Evolutionary conservation across 2,888 invertebrate species (phyloP).

Genomic region (Agrilus biguttatus): DNA sequence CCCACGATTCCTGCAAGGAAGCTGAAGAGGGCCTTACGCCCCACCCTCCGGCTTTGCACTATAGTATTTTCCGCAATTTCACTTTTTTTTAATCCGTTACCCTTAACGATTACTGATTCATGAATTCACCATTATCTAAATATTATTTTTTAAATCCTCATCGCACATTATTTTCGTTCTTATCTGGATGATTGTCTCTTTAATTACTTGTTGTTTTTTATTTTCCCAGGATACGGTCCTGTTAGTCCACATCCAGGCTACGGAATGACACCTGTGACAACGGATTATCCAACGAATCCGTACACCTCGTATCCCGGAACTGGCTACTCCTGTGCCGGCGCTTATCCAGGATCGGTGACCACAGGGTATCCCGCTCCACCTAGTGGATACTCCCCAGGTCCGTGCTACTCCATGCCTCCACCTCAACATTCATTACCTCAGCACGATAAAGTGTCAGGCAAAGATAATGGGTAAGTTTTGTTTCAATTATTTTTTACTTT

Average conservation of each 20-base stretch:
- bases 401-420: slow-evolving; percentile 80
- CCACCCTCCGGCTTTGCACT: too few relatives aligned
- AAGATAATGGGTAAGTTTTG: slow-evolving; percentile 53
- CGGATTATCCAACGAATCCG: slow-evolving; percentile 67
- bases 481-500: not conserved
- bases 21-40: too few relatives aligned
- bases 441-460: slow-evolving; percentile 51
- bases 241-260: slow-evolving; percentile 78
- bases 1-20: too few relatives aligned
- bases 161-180: too few relatives aligned
- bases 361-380: slow-evolving; percentile 51
- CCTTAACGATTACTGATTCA: too few relatives aligned
- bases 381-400: slow-evolving; percentile 34
- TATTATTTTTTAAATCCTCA: too few relatives aligned
- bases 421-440: slow-evolving; percentile 57
- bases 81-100: too few relatives aligned
- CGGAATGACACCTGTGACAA: slow-evolving; percentile 58
- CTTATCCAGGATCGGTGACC: slow-evolving; percentile 38
- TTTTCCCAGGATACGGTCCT: slow-evolving; percentile 55
- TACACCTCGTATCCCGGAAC: slow-evolving; percentile 44
- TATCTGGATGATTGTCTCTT: too few relatives aligned
- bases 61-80: too few relatives aligned
- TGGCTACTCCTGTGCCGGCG: slow-evolving; percentile 27
- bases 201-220: not conserved
- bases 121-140: too few relatives aligned